Base-by-base conservation (phyloP, 2,888 invertebrate species). In the Eugnorisma glareosa region DNA sequence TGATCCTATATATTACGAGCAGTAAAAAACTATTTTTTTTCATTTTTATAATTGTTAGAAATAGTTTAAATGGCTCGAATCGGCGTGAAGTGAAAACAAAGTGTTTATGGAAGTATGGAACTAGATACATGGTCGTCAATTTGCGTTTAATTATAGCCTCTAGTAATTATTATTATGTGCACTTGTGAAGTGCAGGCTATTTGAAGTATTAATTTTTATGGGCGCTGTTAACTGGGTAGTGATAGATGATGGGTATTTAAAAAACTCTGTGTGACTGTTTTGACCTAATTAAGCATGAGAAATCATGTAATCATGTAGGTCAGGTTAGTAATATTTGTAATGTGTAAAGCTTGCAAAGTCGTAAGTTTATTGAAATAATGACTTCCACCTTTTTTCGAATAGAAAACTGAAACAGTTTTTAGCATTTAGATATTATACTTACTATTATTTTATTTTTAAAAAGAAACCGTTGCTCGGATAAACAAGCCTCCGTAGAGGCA, bases 41-140 rank as follows among this genome's bases (percentile, higher is more conserved):
- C 88, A 87, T 90, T 89, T 92, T 89, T 90, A 88, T 92, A 93
- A 94, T 93, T 93, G 92, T 89, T 92, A 87, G 89, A 90, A 90
- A 90, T 85, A 77, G 88, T 90, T 89, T 61, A 89, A 81, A 82
- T 84, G 84, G 87, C 88, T 85, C 87, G 57, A 84, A 85, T 77
- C 73, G 79, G 87, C 81, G 87, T 86, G 85, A 83, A 88, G 79
- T 75, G 71, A 87, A 81, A 85, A 89, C 88, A 84, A 79, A 84
- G 83, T 75, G 80, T 75, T 73, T 83, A 80, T 76, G 63, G 68
- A 67, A 82, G 63, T 37, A 63, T 64, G 15, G 40, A 40, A 84
- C 68, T 67, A 64, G 70, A 78, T 82, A 72, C 72, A 67, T 54
- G 78, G 63, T 82, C 77, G 51, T 77, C 79, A 82, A 82, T 82